Base-by-base conservation (phyloP, 2,888 invertebrate species). In the Tenthredo livida region DNA sequence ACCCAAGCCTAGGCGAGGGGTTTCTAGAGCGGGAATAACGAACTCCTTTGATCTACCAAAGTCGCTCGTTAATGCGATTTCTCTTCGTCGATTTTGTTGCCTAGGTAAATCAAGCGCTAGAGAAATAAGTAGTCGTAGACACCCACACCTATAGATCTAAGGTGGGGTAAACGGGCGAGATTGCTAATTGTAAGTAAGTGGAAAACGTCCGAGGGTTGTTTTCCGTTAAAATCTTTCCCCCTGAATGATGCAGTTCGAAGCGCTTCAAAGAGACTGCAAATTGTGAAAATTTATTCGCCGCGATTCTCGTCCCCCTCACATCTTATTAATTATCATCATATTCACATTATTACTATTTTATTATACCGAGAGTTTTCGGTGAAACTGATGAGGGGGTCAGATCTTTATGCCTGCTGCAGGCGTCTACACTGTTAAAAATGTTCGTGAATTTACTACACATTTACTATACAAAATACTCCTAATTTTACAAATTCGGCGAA, bases 41-140 rank as follows among this genome's bases (percentile, higher is more conserved):
- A 61, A 47, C 7, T 83, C 83, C 83, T 83, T 83, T 83, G 83
- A 83, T 83, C 67, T 83, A 37, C 29, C 29, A 47, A 70, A 83
- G 83, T 83, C 83, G 83, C 10, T 67, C 47, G 65, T 50, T 83
- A 70, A 83, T 70, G 70, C 67, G 83, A 83, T 83, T 83, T 83
- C 83, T 83, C 65, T 47, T 33, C 83, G 83, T n/a, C 67, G 70
- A 83, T 83, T 83, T 83, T 83, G 67, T 65, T 70, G 70, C 83
- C 67, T 80, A 80, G 61, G 61, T 25, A 61, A 80, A 61, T 80
- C 61, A 40, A 77, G 40, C 80, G 21, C 15, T 21, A n/a, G 80
- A 29, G 40, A 58, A 80, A 80, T 61, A 80, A 61, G 33, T 40
- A 61, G 80, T 61, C 17, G 40, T 6, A n/a, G n/a, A n/a, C n/a